These are phyloP conservation scores for Pollenia griseotomentosa DNA, from an alignment of 2,888 invertebrate genomes.

Conservation along the genomic window DNA sequence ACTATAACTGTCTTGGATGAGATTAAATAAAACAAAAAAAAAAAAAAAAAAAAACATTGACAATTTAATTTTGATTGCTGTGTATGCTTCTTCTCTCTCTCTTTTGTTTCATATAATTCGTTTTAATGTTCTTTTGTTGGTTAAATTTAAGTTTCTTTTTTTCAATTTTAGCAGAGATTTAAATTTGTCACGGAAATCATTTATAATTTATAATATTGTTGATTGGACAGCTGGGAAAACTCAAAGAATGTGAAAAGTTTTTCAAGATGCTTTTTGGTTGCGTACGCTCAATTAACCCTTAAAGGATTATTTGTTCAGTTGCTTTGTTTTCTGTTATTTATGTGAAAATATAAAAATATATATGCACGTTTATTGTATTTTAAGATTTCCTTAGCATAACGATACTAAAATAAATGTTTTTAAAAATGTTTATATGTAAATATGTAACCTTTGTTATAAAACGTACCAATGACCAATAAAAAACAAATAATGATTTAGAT, in stretches of 20 bases:
- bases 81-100: constrained; percentile 1
- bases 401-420: too few species aligned
- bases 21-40: constrained; percentile 41
- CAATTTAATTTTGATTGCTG: constrained; percentile 45
- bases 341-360: too few species aligned
- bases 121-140: neutral
- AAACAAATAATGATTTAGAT: too few species aligned
- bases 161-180: neutral
- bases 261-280: neutral
- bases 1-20: neutral
- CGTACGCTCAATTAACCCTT: constrained; percentile 1
- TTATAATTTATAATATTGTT: constrained; percentile 4
- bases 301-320: too few species aligned
- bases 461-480: too few species aligned
- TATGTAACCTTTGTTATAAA: too few species aligned
- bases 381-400: too few species aligned
- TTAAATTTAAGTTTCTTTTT: neutral
- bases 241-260: neutral
- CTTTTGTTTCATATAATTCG: neutral
- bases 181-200: constrained; percentile 23
- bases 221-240: neutral
- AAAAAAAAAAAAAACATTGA: constrained; percentile 20
- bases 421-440: too few species aligned
- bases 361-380: too few species aligned
- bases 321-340: too few species aligned